A percentile compares a stretch with the other conserved stretches of the same genome.
phyloP scores from a whole-genome alignment of 1,140 invertebrate genomes.

The Dinoponera quadriceps region DNA sequence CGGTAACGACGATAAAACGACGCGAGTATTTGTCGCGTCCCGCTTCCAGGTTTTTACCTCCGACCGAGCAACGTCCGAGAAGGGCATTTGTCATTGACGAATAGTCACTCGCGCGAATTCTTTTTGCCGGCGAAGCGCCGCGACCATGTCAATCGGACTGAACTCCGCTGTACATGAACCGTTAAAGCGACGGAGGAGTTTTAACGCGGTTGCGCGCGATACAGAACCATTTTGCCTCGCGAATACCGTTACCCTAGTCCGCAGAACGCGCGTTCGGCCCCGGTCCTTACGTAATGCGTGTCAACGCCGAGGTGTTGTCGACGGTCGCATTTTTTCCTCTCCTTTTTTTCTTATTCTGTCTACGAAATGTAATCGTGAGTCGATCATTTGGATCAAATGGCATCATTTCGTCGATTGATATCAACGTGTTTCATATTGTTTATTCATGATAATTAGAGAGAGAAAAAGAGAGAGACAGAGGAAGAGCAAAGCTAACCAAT shows the following conservation, averaged over 20 bases:
- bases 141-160: conserved; percentile 32
- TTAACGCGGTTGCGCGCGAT: conserved; percentile 57
- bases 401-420: too few species aligned
- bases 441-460: too few species aligned
- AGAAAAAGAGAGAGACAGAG: neutral
- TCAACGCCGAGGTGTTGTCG: neutral
- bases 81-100: conserved; percentile 38
- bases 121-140: neutral
- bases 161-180: conserved; percentile 63
- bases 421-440: too few species aligned
- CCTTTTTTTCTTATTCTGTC: neutral
- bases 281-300: conserved; percentile 24
- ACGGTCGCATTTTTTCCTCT: neutral
- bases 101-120: conserved; percentile 5
- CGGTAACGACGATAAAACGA: neutral
- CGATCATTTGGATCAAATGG: too few species aligned
- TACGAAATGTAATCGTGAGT: neutral
- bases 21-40: conserved; percentile 19
- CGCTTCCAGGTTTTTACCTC: conserved; percentile 9
- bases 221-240: conserved; percentile 52
- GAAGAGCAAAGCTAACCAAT: too few species aligned
- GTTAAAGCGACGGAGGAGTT: conserved; percentile 56
- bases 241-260: conserved; percentile 65
- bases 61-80: neutral
- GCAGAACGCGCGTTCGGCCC: conserved; percentile 25